Conservation (phyloP, 2,113 vertebrate genomes). For the Chunga burmeisteri region DNA sequence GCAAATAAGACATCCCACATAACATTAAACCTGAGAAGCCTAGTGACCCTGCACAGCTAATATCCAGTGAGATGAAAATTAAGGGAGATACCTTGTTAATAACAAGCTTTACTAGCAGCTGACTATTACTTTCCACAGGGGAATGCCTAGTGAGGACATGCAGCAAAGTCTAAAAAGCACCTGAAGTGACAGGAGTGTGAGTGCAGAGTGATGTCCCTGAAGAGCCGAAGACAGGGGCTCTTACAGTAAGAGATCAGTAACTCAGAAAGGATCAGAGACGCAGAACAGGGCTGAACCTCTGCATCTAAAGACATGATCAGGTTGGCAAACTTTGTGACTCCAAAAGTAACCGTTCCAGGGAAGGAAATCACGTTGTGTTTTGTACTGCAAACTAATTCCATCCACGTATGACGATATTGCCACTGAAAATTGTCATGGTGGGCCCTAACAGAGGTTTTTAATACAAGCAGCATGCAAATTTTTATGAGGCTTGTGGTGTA, state of each 20-base stretch:
- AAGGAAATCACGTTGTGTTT: background rate
- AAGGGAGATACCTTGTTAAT: background rate
- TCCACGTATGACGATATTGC: background rate
- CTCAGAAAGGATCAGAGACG: background rate
- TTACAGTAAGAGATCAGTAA: background rate
- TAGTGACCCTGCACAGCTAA: background rate
- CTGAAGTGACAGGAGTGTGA: background rate
- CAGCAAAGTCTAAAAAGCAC: background rate
- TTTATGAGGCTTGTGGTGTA: background rate
- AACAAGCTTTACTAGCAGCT: background rate
- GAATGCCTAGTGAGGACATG: background rate
- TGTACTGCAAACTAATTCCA: background rate
- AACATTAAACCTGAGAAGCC: background rate
- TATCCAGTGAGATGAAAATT: background rate
- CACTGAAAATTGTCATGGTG: background rate
- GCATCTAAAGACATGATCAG: background rate
- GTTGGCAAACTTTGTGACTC: background rate
- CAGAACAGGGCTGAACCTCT: background rate
- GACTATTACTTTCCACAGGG: background rate
- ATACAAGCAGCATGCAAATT: background rate
- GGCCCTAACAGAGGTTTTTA: background rate
- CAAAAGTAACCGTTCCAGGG: background rate
- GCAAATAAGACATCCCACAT: background rate
- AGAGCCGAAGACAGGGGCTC: background rate
- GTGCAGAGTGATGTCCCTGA: background rate